Conservation (phyloP, 2,797 vertebrate genomes). For the Orestias chungarensis region DNA sequence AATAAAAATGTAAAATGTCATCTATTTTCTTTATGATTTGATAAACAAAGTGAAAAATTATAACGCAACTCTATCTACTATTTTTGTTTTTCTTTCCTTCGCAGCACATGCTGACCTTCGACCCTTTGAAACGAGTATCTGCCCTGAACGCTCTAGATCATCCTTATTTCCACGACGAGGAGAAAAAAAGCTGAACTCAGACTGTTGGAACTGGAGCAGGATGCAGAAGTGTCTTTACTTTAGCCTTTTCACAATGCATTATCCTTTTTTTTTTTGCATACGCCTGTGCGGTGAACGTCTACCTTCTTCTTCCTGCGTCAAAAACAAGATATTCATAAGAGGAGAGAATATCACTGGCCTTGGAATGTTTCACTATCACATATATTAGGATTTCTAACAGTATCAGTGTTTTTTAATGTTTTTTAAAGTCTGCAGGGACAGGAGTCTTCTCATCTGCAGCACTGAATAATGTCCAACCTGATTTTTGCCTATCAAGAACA, state of each 20-base stretch:
- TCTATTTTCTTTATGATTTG: not conserved
- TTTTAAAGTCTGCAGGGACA: constrained; percentile 6
- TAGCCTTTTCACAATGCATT: constrained; percentile 40
- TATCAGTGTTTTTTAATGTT: constrained; percentile 60
- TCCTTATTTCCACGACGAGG: constrained; percentile 79
- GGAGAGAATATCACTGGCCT: constrained; percentile 46
- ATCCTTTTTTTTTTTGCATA: constrained; percentile 37
- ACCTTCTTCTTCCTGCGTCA: constrained; percentile 39
- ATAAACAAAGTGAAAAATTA: not conserved
- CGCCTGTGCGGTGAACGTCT: constrained; percentile 43
- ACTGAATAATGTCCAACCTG: constrained; percentile 24
- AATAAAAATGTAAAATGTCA: not conserved
- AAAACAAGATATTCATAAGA: constrained; percentile 42
- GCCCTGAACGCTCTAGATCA: constrained; percentile 86
- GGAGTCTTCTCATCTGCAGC: constrained; percentile 28
- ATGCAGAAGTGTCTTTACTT: constrained; percentile 43
- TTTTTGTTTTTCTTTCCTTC: constrained; percentile 19
- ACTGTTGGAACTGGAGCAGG: constrained; percentile 37
- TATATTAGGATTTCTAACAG: constrained; percentile 49
- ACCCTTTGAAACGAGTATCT: constrained; percentile 86
- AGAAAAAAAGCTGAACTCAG: constrained; percentile 57
- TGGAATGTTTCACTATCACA: constrained; percentile 49
- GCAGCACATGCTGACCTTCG: constrained; percentile 90
- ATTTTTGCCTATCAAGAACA: not conserved
- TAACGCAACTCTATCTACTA: constrained; percentile 16